Conservation (phyloP, 2,888 invertebrate genomes). For the Zhengitettix transpicula region DNA sequence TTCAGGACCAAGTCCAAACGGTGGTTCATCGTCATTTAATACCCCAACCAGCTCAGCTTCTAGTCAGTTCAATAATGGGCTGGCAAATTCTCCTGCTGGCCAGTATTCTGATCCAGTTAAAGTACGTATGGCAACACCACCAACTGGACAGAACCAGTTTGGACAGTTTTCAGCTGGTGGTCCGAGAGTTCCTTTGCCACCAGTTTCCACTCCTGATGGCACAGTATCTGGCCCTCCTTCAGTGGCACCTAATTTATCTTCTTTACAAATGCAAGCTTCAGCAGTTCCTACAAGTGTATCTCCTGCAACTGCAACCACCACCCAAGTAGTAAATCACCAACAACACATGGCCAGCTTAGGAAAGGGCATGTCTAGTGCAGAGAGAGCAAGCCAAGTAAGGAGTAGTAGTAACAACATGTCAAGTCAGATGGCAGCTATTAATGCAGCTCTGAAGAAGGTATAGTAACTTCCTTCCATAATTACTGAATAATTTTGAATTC, state of each 20-base stretch:
- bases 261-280: slow-evolving; percentile 18
- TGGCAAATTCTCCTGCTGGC: not conserved
- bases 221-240: slow-evolving; percentile 24
- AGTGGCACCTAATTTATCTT: slow-evolving; percentile 20
- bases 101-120: not conserved
- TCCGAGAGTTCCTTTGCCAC: slow-evolving; percentile 5
- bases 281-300: slow-evolving; percentile 17
- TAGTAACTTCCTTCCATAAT: not conserved
- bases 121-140: not conserved
- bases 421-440: slow-evolving; percentile 56
- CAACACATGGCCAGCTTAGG: slow-evolving; percentile 31
- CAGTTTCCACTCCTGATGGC: slow-evolving; percentile 1
- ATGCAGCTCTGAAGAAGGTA: slow-evolving; percentile 43
- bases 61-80: slow-evolving; percentile 25
- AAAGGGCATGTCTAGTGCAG: slow-evolving; percentile 32
- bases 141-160: slow-evolving; percentile 1
- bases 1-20: slow-evolving; percentile 63
- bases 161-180: slow-evolving; percentile 1
- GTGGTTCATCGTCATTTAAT: slow-evolving; percentile 35
- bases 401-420: slow-evolving; percentile 36
- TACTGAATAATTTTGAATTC: too few relatives aligned
- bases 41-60: slow-evolving; percentile 31
- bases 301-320: slow-evolving; percentile 19
- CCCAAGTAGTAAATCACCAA: slow-evolving; percentile 24
- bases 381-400: slow-evolving; percentile 32